Conservation (phyloP, 2,888 invertebrate species). For the Zaprionus lineosus region DNA sequence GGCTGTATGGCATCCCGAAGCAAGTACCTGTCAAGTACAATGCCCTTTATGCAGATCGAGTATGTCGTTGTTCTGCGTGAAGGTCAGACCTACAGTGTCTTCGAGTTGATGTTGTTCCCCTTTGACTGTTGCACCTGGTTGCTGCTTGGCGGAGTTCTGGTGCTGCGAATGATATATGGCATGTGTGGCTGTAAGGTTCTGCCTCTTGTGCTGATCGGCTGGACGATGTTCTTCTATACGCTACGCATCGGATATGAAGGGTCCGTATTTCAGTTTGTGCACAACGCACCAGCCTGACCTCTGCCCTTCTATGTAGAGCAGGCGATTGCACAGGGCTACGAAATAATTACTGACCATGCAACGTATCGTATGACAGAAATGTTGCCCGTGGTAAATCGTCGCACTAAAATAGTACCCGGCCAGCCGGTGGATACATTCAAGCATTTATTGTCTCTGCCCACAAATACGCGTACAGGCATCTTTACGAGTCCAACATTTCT, state of each 20-base stretch:
- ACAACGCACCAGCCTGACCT: slow-evolving; percentile 51
- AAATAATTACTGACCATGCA: slow-evolving; percentile 54
- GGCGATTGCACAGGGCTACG: slow-evolving; percentile 28
- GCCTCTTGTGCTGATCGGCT: slow-evolving; percentile 18
- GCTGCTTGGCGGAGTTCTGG: slow-evolving; percentile 15
- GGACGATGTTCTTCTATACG: slow-evolving; percentile 39
- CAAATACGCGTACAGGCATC: slow-evolving; percentile 2
- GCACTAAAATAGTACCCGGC: slow-evolving; percentile 27
- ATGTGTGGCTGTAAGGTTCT: background rate
- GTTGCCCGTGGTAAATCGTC: slow-evolving; percentile 20
- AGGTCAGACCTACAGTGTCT: slow-evolving; percentile 34
- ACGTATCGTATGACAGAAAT: slow-evolving; percentile 41
- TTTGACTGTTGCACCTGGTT: slow-evolving; percentile 43
- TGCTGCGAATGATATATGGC: slow-evolving; percentile 4
- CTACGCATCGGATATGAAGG: slow-evolving; percentile 64
- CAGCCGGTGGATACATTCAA: slow-evolving; percentile 48
- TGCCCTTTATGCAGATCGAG: slow-evolving; percentile 46
- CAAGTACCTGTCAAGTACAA: slow-evolving; percentile 32
- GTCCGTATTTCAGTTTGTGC: slow-evolving; percentile 58
- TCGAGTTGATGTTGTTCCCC: slow-evolving; percentile 63
- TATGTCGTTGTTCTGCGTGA: slow-evolving; percentile 44
- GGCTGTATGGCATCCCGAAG: slow-evolving; percentile 46
- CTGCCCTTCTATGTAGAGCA: slow-evolving; percentile 51
- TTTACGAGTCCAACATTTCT: slow-evolving; percentile 44
- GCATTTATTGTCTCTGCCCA: slow-evolving; percentile 28